Evolutionary conservation across 2,113 vertebrate genomes (phyloP).

Genomic region (Phocoena phocoena): DNA sequence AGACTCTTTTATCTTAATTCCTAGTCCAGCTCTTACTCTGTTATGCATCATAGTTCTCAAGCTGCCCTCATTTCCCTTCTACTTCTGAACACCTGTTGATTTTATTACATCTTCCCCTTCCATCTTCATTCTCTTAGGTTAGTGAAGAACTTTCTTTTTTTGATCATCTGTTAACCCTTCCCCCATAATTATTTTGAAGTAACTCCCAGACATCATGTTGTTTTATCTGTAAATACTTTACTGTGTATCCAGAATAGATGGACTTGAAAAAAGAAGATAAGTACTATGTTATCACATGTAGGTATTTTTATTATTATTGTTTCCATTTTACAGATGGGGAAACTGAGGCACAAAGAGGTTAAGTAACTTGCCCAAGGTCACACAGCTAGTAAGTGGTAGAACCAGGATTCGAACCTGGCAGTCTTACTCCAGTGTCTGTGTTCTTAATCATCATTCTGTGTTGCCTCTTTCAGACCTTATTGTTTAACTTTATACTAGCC

Average conservation of each 20-base stretch:
- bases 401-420: conserved; percentile 50
- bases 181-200: conserved; percentile 4
- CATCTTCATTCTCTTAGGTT: conserved; percentile 2
- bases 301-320: conserved; percentile 59
- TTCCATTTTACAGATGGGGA: conserved; percentile 71
- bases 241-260: conserved; percentile 18
- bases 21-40: background rate
- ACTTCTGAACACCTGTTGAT: background rate
- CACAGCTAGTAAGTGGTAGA: conserved; percentile 66
- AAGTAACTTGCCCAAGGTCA: conserved; percentile 66
- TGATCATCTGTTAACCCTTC: background rate
- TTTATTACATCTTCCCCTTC: background rate
- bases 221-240: conserved; percentile 22
- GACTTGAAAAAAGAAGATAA: conserved; percentile 31
- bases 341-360: conserved; percentile 66
- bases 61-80: background rate
- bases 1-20: background rate
- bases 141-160: conserved; percentile 12
- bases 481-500: background rate
- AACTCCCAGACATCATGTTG: background rate
- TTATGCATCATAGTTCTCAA: background rate
- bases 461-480: conserved; percentile 37
- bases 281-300: conserved; percentile 12
- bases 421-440: conserved; percentile 51
- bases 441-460: conserved; percentile 53